Percentiles rank a stretch among this genome's conserved stretches.
Evolutionary conservation across 2,888 invertebrate genomes (phyloP).

Genomic region (Eupithecia insigniata): DNA sequence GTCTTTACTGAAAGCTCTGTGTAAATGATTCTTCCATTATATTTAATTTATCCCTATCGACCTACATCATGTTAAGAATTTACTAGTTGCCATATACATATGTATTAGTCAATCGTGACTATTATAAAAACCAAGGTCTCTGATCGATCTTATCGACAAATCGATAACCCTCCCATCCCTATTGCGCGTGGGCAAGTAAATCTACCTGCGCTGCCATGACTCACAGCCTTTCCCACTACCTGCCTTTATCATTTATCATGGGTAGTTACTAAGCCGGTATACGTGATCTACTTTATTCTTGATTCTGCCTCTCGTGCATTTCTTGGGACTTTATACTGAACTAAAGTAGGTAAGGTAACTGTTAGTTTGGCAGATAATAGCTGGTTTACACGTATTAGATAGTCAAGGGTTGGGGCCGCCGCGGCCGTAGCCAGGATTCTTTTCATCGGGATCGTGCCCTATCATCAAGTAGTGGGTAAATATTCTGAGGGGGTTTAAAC

Average conservation of each 20-base stretch:
- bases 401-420: too few species aligned
- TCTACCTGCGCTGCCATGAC: slow-evolving; percentile 14
- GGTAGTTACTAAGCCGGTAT: neutral
- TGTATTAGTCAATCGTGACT: neutral
- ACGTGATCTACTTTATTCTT: neutral
- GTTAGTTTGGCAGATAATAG: too few species aligned
- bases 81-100: neutral
- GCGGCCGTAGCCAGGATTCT: too few species aligned
- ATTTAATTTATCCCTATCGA: neutral
- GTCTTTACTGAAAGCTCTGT: too few species aligned
- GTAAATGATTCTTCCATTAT: too few species aligned
- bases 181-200: slow-evolving; percentile 13
- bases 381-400: too few species aligned
- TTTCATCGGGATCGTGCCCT: too few species aligned
- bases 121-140: neutral
- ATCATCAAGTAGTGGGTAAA: too few species aligned
- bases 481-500: too few species aligned
- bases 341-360: too few species aligned
- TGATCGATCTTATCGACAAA: slow-evolving; percentile 13
- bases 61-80: too few species aligned
- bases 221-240: slow-evolving; percentile 11
- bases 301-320: neutral
- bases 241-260: slow-evolving; percentile 15
- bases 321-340: neutral
- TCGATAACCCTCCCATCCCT: slow-evolving; percentile 11